Conservation (phyloP, 2,888 invertebrate species). For the Standfussiana lucernea region DNA sequence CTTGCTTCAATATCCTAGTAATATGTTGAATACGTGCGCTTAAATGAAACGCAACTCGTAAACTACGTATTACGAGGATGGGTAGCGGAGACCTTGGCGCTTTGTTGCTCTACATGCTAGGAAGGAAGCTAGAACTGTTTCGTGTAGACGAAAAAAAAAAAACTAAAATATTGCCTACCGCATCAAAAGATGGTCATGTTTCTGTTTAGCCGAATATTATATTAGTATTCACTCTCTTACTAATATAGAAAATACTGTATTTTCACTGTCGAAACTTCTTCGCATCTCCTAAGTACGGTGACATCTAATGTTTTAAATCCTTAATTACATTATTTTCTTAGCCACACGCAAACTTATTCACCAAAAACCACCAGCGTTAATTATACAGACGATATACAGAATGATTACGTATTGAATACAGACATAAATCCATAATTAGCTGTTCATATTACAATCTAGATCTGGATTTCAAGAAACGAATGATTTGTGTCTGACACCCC, state of each 20-base stretch:
- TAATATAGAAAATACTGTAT: neutral
- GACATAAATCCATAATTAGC: neutral
- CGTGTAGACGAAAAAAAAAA: neutral
- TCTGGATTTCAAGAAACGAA: neutral
- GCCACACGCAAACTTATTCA: neutral
- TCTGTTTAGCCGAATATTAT: neutral
- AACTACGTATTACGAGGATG: constrained; percentile 8
- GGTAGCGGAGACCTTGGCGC: neutral
- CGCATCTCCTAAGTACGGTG: neutral
- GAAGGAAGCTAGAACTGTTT: neutral
- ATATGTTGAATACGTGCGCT: constrained; percentile 40
- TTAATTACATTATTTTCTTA: neutral
- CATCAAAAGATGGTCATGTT: neutral
- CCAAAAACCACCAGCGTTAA: neutral
- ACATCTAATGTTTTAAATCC: neutral
- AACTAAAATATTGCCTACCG: neutral
- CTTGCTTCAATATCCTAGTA: constrained; percentile 42
- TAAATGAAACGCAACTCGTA: constrained; percentile 39
- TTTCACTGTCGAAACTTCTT: neutral
- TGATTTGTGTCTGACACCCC: neutral
- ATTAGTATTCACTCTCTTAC: neutral
- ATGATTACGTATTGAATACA: neutral
- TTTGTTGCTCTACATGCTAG: constrained; percentile 16
- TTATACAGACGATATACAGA: neutral
- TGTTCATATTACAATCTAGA: neutral